Percentiles rank a stretch among this genome's conserved stretches.
These are phyloP conservation scores for Tineola bisselliella DNA, from an alignment of 2,888 invertebrate genomes.

Conservation along the genomic window DNA sequence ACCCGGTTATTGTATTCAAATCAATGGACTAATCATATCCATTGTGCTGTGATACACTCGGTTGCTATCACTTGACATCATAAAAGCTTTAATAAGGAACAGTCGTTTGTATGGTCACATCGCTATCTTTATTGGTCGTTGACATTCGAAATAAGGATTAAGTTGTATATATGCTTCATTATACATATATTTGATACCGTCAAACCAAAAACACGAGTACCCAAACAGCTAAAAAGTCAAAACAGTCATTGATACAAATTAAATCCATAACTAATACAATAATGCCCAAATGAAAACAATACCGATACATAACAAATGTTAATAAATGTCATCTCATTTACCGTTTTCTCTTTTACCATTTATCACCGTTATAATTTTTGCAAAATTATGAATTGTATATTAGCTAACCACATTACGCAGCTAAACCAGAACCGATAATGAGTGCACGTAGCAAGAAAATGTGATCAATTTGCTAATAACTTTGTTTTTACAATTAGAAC, in stretches of 20 bases:
- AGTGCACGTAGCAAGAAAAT: conserved; percentile 10
- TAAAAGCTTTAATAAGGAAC: not conserved
- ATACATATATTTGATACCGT: no score
- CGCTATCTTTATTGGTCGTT: no score
- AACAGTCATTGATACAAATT: no score
- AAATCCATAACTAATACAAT: no score
- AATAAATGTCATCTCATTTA: no score
- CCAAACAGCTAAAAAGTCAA: no score
- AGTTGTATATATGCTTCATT: no score
- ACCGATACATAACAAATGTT: not conserved
- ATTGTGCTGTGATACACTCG: conserved; percentile 1
- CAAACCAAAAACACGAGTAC: no score
- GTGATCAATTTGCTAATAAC: conserved; percentile 10
- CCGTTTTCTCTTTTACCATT: no score
- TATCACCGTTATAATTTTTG: not conserved
- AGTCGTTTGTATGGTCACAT: no score
- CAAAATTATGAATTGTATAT: not conserved
- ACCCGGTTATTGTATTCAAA: not conserved
- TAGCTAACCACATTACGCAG: not conserved
- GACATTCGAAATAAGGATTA: no score
- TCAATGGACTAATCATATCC: conserved; percentile 10
- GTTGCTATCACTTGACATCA: not conserved
- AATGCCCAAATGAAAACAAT: no score
- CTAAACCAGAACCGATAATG: not conserved
- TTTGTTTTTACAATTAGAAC: conserved; percentile 11